Conservation (phyloP, 2,797 vertebrate species). For the Loris lydekkerianus region DNA sequence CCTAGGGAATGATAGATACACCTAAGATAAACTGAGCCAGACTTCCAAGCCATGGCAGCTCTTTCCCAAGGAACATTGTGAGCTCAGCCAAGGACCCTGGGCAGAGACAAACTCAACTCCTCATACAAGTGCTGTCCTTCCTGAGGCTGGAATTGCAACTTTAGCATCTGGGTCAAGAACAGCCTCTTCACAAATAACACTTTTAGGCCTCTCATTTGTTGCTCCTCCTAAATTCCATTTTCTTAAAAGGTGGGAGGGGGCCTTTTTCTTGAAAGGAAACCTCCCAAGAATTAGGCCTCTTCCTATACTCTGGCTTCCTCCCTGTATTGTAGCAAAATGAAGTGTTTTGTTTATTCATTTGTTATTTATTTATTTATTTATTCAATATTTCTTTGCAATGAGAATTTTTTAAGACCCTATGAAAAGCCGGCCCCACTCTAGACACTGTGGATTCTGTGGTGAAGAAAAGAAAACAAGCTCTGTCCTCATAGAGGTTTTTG, state of each 20-base stretch:
- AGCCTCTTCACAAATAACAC: not conserved
- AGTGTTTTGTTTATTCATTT: slow-evolving; percentile 3
- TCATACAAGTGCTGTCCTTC: not conserved
- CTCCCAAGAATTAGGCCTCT: not conserved
- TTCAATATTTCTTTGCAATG: not conserved
- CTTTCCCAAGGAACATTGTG: not conserved
- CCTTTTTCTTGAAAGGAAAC: not conserved
- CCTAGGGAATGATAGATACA: not conserved
- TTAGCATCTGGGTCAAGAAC: not conserved
- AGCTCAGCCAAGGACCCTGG: not conserved
- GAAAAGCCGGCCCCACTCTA: not conserved
- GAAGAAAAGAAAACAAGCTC: not conserved
- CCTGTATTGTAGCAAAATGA: not conserved
- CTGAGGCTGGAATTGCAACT: not conserved
- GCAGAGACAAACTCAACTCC: not conserved
- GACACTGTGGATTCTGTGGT: not conserved
- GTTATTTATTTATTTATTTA: not conserved
- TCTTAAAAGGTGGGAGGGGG: not conserved
- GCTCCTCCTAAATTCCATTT: not conserved
- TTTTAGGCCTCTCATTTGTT: not conserved
- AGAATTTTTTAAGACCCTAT: not conserved
- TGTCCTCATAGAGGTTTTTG: not conserved
- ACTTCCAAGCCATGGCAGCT: not conserved
- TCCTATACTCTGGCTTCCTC: not conserved
- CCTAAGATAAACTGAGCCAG: accelerated